phyloP scores from a whole-genome alignment of 92 coral and sea anemone genomes.

The Heliopora coerulea region DNA sequence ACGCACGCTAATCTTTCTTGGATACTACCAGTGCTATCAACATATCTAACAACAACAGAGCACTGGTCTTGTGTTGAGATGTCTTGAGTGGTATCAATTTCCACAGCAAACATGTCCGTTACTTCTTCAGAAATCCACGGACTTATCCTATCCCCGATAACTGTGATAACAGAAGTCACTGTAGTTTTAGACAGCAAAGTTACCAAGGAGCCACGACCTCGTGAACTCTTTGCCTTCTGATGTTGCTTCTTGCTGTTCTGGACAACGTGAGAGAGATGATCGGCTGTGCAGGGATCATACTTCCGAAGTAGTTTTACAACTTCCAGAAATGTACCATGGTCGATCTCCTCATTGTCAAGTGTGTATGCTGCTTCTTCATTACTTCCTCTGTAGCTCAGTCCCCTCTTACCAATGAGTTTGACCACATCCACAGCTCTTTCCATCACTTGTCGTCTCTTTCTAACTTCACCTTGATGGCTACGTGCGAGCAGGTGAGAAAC shows the following conservation, averaged over 20 bases:
- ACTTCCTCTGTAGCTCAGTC: neutral
- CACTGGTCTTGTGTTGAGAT: constrained; percentile 5
- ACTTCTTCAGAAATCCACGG: neutral
- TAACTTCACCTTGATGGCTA: no score
- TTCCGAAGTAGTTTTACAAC: constrained; percentile 2
- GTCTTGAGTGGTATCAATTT: constrained; percentile 18
- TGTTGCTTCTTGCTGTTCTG: constrained; percentile 12
- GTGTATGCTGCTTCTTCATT: constrained; percentile 5
- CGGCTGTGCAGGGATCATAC: neutral
- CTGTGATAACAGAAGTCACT: neutral
- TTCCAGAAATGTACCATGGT: constrained; percentile 16
- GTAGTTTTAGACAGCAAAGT: constrained; percentile 1
- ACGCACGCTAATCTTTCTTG: neutral
- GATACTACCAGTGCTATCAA: neutral
- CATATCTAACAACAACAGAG: neutral
- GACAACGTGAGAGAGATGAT: neutral
- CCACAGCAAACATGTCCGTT: constrained; percentile 4
- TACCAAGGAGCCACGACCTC: constrained; percentile 18
- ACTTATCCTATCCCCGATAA: neutral
- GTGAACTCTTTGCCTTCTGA: neutral
- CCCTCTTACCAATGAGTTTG: neutral
- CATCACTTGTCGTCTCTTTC: neutral
- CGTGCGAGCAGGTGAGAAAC: no score
- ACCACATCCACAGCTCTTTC: neutral
- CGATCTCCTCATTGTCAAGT: neutral